Base-by-base conservation (phyloP, 2,113 vertebrate genomes). In the Nycticebus coucang region DNA sequence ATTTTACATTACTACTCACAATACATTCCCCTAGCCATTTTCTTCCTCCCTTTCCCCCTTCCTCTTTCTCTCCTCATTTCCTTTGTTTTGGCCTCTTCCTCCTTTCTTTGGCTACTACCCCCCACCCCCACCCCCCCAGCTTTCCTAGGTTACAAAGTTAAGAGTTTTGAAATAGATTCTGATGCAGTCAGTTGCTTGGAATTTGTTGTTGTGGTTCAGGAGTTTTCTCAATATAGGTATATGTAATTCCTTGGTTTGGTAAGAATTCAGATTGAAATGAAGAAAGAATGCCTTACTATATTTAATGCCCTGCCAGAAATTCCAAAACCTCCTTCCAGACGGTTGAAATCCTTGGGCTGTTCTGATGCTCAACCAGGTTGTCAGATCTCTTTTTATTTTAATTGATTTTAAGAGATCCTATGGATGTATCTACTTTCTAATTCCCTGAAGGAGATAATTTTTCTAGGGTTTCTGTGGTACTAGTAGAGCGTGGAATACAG, bases 111-210 rank as follows among this genome's bases (percentile, higher is more conserved):
- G 22, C 14, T 12, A 2, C 0, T 0, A 1, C 0, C 10, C 35
- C 5, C 45, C 7, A n/a, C n/a, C n/a, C 3, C 0, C 0, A 1
- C 0, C 10, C 35, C 5, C 45, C 7, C 22, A 14, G 0, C n/a
- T 41, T 82, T 7, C 59, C 85, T 69, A 75, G 21, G 30, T 87
- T 91, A 35, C 28, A 83, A 83, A 68, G 26, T 86, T 69, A 55
- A 83, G 71, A 50, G 60, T 88, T 84, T 75, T 59, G 64, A 66
- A 91, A 91, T 68, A 91, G 15, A 91, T 94, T 83, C 71, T 57
- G 17, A 75, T 66, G 66, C 19, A 84, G 13, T 50, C 17, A 72
- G 41, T 93, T 89, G 78, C 50, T 50, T 83, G 15, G 60, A 82
- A 57, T 83, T 37, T 68, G 30, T 80, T 90, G 10, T 82, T 30